phyloP scores from a whole-genome alignment of 2,888 invertebrate species.

The Eupithecia subumbrata region DNA sequence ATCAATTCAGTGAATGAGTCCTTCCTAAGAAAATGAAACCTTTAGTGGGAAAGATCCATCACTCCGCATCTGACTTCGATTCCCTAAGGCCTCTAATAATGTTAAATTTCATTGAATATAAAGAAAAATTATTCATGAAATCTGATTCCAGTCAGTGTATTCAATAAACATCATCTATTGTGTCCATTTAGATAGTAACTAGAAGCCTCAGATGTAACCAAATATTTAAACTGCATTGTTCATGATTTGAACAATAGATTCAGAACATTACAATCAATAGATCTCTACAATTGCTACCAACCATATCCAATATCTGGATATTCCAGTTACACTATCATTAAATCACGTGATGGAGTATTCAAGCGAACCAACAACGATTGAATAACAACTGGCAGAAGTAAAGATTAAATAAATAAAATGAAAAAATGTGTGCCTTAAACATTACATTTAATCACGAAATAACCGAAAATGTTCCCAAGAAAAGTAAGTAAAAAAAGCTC shows the following conservation, averaged over 20 bases:
- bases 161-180: slow-evolving; percentile 1
- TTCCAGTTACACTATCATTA: not conserved
- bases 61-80: not conserved
- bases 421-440: slow-evolving; percentile 33
- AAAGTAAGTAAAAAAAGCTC: slow-evolving; percentile 51
- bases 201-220: slow-evolving; percentile 31
- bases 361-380: not conserved
- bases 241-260: not conserved
- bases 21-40: not conserved
- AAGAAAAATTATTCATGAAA: not conserved
- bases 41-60: not conserved
- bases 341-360: not conserved
- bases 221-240: slow-evolving; percentile 33
- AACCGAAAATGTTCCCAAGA: slow-evolving; percentile 38
- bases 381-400: slow-evolving; percentile 4
- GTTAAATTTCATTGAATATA: not conserved
- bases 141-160: not conserved
- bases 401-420: slow-evolving; percentile 26
- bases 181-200: slow-evolving; percentile 21
- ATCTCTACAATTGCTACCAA: not conserved
- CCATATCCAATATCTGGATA: not conserved
- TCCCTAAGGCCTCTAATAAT: not conserved
- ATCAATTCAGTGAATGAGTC: slow-evolving; percentile 7
- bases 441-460: slow-evolving; percentile 43
- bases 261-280: too few relatives aligned